These are phyloP conservation scores for Karalla daura DNA, from an alignment of 2,797 vertebrate genomes.

Conservation along the genomic window DNA sequence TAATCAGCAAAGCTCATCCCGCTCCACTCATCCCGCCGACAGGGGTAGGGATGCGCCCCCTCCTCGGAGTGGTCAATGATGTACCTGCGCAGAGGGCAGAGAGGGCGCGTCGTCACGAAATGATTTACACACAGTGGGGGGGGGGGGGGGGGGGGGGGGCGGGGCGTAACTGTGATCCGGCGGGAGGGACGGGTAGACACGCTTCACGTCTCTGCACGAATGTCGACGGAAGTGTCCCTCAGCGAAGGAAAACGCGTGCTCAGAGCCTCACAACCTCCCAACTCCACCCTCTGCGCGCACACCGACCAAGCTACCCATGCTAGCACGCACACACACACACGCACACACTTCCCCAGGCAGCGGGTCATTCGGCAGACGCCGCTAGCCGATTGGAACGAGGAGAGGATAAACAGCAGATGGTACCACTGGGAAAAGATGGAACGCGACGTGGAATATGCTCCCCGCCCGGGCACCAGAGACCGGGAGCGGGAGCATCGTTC, in stretches of 20 bases:
- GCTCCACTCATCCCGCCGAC: conserved; percentile 88
- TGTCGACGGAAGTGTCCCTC: conserved; percentile 40
- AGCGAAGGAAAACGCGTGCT: conserved; percentile 40
- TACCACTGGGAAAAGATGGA: conserved; percentile 83
- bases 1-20: conserved; percentile 87
- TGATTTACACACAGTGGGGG: not conserved
- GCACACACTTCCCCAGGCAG: conserved; percentile 74
- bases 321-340: conserved; percentile 42
- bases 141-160: too few species aligned
- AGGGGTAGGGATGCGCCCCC: conserved; percentile 83
- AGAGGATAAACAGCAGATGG: conserved; percentile 87
- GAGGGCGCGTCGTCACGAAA: too few species aligned
- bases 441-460: conserved; percentile 81
- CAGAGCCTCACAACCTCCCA: conserved; percentile 21
- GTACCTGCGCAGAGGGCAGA: conserved; percentile 61
- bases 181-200: not conserved
- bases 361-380: conserved; percentile 77
- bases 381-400: conserved; percentile 72
- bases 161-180: too few species aligned
- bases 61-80: conserved; percentile 84
- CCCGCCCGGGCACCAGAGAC: conserved; percentile 71
- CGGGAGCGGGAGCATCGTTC: conserved; percentile 73
- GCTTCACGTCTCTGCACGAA: conserved; percentile 23
- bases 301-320: conserved; percentile 33
- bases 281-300: conserved; percentile 29